Base-by-base conservation (phyloP, 2,797 vertebrate genomes). In the Myoxocephalus aenaeus region DNA sequence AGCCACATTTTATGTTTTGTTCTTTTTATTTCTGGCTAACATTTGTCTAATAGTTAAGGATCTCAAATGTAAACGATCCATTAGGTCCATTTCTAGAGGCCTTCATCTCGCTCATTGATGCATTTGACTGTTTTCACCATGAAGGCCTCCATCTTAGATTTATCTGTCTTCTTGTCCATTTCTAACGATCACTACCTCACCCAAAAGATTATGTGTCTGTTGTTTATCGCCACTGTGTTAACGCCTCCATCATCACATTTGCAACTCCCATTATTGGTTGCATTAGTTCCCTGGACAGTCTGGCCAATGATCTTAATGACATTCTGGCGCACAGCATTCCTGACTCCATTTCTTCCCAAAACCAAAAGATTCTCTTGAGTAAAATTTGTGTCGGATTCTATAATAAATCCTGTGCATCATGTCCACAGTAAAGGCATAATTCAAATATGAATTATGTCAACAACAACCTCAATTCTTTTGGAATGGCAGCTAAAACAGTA, bases 141-240 rank as follows among this genome's bases (percentile, higher is more conserved):
- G 40, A 51, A n/a, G 3, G 5, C 62, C 22, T 54, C 68, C 59
- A 56, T 80, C 50, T 62, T 22, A 57, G 34, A 79, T 87, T 79
- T 75, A 70, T 77, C 72, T 27, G 38, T 75, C 61, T 57, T 56
- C 48, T 13, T 58, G 66, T 79, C 83, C 48, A 66, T 84, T 65
- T 79, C 27, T 82, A 82, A 83, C 71, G 72, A 83, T 79, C 53
- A 70, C 42, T 62, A n/a, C 48, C 44, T 77, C 64, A 62, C 36
- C 48, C 27, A 71, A 71, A 69, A 78, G 80, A 87, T 80, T 13
- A 83, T 68, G 65, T 75, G 56, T 80, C 50, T 65, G 56, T 75
- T 84, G 79, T 88, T 88, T 81, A 85, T 81, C 63, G 70, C 78
- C 12, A 12, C 79, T 56, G 73, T 61, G 61, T 84, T 81, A 76